Evolutionary conservation across 2,113 vertebrate species (phyloP), one percentile per base, ranked within the genome.

Genomic region (Zosterops pallidus): DNA sequence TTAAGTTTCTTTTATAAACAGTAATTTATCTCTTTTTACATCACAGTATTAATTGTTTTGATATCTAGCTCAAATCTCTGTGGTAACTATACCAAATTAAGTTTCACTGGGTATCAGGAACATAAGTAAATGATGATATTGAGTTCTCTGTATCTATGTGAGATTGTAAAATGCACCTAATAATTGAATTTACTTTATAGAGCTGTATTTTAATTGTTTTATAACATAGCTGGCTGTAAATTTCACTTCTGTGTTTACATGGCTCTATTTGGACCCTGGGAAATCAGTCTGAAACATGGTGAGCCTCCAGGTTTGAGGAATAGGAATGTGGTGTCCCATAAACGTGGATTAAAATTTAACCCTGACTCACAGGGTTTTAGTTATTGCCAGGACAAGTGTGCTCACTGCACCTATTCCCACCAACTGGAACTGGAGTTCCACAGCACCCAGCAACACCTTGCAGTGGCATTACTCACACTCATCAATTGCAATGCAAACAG

Each of bases 11-110:
- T 97, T 94, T 95, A 91, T 53, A 70, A 96, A 86, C 76, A 94
- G 89, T 86, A 97, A 90, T 97, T 95, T 88, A 53, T 89, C 91
- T 89, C 33, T 97, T 96, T 97, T 86, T 94, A 53, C 72, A 94
- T 56, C 86, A 59, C 46, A 92, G 69, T 95, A 82, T 94, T 94
- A 94, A 96, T 97, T 96, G 90, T 86, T 90, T 89, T 71, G 80
- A 44, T 96, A 93, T 89, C 60, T 93, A 86, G 68, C 83, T 91
- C 87, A 74, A 96, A 90, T 93, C 86, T 93, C 82, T 63, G 62
- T 83, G 67, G 85, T 91, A 94, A 62, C 68, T 89, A 44, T 95
- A 80, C 33, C 85, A 6, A 91, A 92, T 95, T 94, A 94, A 78
- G 25, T 81, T 96, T 90, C 79, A 53, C 31, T 86, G 60, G 60